Conservation (phyloP, 2,888 invertebrate genomes). For the Callinectes sapidus region DNA sequence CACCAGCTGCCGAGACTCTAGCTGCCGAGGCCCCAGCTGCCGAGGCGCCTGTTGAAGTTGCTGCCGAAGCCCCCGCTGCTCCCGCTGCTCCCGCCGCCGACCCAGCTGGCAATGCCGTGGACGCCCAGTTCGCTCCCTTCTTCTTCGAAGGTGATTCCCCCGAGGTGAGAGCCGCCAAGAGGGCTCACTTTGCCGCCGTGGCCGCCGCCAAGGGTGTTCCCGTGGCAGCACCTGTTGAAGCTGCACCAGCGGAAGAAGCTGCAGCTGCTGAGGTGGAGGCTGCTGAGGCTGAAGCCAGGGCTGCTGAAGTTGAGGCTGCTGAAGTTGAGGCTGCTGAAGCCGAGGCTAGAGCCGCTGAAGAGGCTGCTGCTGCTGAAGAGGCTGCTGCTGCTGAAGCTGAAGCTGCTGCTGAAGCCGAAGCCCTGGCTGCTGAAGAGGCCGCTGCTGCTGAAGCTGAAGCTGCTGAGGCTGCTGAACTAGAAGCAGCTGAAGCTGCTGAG, state of each 20-base stretch:
- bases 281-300: slow-evolving; percentile 43
- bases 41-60: slow-evolving; percentile 36
- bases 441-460: slow-evolving; percentile 40
- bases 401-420: slow-evolving; percentile 30
- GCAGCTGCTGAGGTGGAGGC: slow-evolving; percentile 39
- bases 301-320: slow-evolving; percentile 46
- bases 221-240: slow-evolving; percentile 20
- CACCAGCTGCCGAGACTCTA: slow-evolving; percentile 76
- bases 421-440: slow-evolving; percentile 37
- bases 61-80: slow-evolving; percentile 13
- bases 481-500: slow-evolving; percentile 43
- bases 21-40: slow-evolving; percentile 81
- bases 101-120: slow-evolving; percentile 47
- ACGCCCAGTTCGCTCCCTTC: slow-evolving; percentile 60
- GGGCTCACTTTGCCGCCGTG: slow-evolving; percentile 61
- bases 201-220: slow-evolving; percentile 38
- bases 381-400: slow-evolving; percentile 37
- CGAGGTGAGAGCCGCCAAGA: slow-evolving; percentile 58
- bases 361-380: slow-evolving; percentile 45
- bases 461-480: slow-evolving; percentile 44
- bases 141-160: slow-evolving; percentile 65
- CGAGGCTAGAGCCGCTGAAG: slow-evolving; percentile 39
- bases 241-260: slow-evolving; percentile 32
- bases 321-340: slow-evolving; percentile 48
- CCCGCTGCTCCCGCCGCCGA: slow-evolving; percentile 29